Evolutionary conservation across 2,113 vertebrate genomes (phyloP).

Genomic region (Oncorhynchus keta): DNA sequence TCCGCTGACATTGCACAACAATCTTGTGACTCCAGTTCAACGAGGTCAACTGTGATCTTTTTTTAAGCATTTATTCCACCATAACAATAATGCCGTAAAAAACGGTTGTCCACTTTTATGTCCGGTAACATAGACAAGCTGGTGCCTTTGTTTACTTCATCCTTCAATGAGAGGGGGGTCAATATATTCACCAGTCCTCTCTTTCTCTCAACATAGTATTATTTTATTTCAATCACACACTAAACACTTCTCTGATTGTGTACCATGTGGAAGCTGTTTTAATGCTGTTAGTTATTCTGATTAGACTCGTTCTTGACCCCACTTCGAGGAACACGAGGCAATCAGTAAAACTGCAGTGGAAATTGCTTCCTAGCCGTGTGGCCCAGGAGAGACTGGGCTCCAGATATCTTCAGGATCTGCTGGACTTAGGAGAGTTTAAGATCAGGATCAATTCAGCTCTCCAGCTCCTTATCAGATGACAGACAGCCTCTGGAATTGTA

Average conservation of each 20-base stretch:
- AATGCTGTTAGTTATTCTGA: constrained; percentile 50
- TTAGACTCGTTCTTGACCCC: constrained; percentile 42
- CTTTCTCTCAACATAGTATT: constrained; percentile 1
- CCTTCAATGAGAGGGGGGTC: too few relatives aligned
- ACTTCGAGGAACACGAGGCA: constrained; percentile 56
- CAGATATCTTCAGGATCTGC: constrained; percentile 66
- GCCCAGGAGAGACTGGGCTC: constrained; percentile 35
- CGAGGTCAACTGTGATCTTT: too few relatives aligned
- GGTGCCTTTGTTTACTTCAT: constrained; percentile 48
- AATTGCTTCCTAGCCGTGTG: constrained; percentile 69
- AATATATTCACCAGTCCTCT: too few relatives aligned
- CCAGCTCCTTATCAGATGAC: constrained; percentile 66
- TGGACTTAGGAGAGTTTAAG: constrained; percentile 64
- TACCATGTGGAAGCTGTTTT: constrained; percentile 63
- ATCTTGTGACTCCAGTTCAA: constrained; percentile 8
- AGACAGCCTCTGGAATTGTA: constrained; percentile 50
- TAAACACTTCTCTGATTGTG: constrained; percentile 20
- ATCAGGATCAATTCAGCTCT: constrained; percentile 61
- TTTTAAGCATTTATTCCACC: neutral
- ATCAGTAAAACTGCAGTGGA: constrained; percentile 66
- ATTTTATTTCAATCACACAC: constrained; percentile 30
- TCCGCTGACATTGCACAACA: constrained; percentile 17
- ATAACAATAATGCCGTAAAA: constrained; percentile 10
- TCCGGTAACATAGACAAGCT: constrained; percentile 49
- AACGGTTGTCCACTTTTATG: neutral